phyloP scores from a whole-genome alignment of 2,113 vertebrate species.

The Stomatorhinus ivindoensis region DNA sequence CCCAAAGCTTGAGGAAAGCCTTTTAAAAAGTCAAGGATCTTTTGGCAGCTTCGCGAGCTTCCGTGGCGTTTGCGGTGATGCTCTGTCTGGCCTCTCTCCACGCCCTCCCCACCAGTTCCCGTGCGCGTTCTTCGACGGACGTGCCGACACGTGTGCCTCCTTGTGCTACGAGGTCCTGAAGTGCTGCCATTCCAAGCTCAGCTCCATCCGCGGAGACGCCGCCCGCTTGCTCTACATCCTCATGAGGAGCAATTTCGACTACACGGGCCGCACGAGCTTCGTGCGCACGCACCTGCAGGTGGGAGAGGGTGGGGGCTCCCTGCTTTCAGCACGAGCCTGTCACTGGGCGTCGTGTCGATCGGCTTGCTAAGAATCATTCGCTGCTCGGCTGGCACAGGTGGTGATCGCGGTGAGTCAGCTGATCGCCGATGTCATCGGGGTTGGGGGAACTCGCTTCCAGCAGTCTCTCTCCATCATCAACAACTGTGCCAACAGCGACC shows the following conservation, averaged over 20 bases:
- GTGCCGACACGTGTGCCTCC: constrained; percentile 92
- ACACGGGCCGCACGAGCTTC: constrained; percentile 87
- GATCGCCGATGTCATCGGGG: constrained; percentile 93
- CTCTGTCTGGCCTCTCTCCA: background rate
- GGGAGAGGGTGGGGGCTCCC: background rate
- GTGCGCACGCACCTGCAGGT: constrained; percentile 91
- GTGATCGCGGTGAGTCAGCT: constrained; percentile 97
- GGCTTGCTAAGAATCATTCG: background rate
- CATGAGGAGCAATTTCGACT: constrained; percentile 98
- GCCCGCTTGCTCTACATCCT: constrained; percentile 96
- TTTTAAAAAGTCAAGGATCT: background rate
- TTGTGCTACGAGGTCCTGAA: constrained; percentile 95
- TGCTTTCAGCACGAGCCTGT: background rate
- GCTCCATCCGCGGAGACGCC: constrained; percentile 82
- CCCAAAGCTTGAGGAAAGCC: background rate
- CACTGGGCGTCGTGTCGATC: background rate
- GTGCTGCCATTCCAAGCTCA: constrained; percentile 93
- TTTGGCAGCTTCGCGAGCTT: background rate
- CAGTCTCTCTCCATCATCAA: constrained; percentile 97
- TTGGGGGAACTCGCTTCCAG: constrained; percentile 95
- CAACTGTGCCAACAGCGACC: constrained; percentile 95
- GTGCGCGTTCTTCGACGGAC: constrained; percentile 87
- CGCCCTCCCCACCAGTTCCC: constrained; percentile 68
- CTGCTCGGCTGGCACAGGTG: constrained; percentile 59
- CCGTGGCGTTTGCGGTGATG: background rate